Evolutionary conservation across 2,888 invertebrate genomes (phyloP).

Genomic region (Drosophila stalkeri): DNA sequence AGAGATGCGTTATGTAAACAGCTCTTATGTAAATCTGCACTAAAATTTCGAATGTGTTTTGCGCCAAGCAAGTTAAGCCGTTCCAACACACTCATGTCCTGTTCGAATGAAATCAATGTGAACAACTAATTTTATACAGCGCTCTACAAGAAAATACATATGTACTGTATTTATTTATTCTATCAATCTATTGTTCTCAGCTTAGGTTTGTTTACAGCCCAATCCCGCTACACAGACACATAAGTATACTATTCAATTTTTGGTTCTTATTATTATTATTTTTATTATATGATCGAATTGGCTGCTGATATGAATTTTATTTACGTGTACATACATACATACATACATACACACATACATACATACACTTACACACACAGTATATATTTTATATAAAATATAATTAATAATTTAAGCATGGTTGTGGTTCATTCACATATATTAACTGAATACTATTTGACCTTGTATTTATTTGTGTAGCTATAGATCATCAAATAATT

Average conservation of each 20-base stretch:
- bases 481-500: slow-evolving; percentile 42
- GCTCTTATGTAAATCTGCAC: slow-evolving; percentile 35
- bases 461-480: slow-evolving; percentile 54
- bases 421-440: slow-evolving; percentile 6
- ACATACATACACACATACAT: not conserved
- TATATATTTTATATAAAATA: not conserved
- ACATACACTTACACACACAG: not conserved
- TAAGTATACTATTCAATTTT: slow-evolving; percentile 72
- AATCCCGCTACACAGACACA: slow-evolving; percentile 66
- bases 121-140: slow-evolving; percentile 39
- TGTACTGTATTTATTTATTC: slow-evolving; percentile 25
- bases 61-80: not conserved
- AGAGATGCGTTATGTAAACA: not conserved
- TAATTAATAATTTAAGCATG: not conserved
- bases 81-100: slow-evolving; percentile 2
- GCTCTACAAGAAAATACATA: slow-evolving; percentile 25
- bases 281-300: slow-evolving; percentile 53
- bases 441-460: slow-evolving; percentile 9
- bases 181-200: slow-evolving; percentile 43
- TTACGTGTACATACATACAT: slow-evolving; percentile 46
- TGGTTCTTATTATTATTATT: slow-evolving; percentile 63
- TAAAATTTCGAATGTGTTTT: slow-evolving; percentile 22
- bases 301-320: slow-evolving; percentile 39
- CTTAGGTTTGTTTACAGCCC: slow-evolving; percentile 39
- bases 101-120: not conserved